Base-by-base conservation (phyloP, 2,797 vertebrate species). In the Clamator glandarius region DNA sequence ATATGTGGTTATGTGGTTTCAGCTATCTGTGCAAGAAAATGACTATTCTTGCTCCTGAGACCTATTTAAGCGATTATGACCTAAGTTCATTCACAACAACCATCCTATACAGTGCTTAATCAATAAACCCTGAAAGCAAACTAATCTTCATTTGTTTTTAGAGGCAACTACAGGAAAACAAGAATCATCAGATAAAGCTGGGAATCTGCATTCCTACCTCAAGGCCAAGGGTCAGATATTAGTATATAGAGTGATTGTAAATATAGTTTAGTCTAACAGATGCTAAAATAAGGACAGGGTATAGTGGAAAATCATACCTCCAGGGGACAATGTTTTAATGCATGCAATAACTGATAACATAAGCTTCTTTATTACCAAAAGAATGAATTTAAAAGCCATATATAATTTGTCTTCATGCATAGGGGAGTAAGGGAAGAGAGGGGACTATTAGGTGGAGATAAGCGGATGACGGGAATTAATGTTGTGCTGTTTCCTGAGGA, bases 111-210 rank as follows among this genome's bases (percentile, higher is more conserved):
- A 87, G 90, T 62, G 48, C 70, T 91, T 96, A 97, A 97, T 97
- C 97, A 96, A 97, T 97, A 97, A 96, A 92, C 75, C 85, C 95
- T 80, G 87, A 91, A 93, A 96, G 70, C 74, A 90, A 94, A 91
- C 86, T 96, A 74, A 92, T 94, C 90, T 95, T 93, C 81, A 84
- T 92, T 92, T 96, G 51, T 78, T 92, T 93, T 89, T 44, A 61
- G 81, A 80, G 52, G 69, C 68, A 94, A 57, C 74, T 79, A 84
- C 48, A 89, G 88, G 92, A 91, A 91, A 95, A 51, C 29, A 48
- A 12, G 91, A 91, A 55, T 87, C 5, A n/a, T 57, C 84, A 88
- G 91, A 86, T 93, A 85, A 93, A 87, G 59, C 92, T 70, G 70
- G 24, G 77, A 44, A 94, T 94, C 87, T 93, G 85, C 83, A 42